These are phyloP conservation scores for Tuta absoluta DNA, from an alignment of 2,888 invertebrate genomes.

Conservation along the genomic window DNA sequence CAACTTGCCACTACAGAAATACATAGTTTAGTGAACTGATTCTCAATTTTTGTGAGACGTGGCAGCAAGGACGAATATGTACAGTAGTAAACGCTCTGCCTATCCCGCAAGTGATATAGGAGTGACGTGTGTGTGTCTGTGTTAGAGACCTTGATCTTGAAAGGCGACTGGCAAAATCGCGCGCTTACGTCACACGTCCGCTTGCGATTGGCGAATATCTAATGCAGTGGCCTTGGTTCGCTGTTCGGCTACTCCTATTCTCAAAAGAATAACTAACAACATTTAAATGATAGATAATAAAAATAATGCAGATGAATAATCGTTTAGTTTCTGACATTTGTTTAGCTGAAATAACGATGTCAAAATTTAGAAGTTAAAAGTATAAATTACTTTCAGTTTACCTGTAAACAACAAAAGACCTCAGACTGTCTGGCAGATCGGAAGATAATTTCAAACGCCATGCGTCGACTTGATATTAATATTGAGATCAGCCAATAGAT, in stretches of 20 bases:
- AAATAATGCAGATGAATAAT: too few species aligned
- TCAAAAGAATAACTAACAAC: neutral
- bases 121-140: neutral
- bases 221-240: conserved; percentile 50
- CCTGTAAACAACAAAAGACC: neutral
- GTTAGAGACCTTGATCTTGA: conserved; percentile 14
- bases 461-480: neutral
- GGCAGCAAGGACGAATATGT: too few species aligned
- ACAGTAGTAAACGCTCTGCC: too few species aligned
- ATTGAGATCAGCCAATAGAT: neutral
- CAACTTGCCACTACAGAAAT: too few species aligned
- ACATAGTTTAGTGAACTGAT: too few species aligned
- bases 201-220: conserved; percentile 42
- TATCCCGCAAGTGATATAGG: too few species aligned
- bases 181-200: conserved; percentile 48
- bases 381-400: neutral
- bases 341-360: too few species aligned
- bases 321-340: too few species aligned
- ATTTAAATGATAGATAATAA: too few species aligned
- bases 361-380: neutral
- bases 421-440: conserved; percentile 4
- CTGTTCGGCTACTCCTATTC: conserved; percentile 34
- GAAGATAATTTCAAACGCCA: conserved; percentile 7
- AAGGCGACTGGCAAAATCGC: conserved; percentile 41
- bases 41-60: too few species aligned